These are phyloP conservation scores for Apteryx mantelli DNA, from an alignment of 2,113 vertebrate species.

Conservation along the genomic window DNA sequence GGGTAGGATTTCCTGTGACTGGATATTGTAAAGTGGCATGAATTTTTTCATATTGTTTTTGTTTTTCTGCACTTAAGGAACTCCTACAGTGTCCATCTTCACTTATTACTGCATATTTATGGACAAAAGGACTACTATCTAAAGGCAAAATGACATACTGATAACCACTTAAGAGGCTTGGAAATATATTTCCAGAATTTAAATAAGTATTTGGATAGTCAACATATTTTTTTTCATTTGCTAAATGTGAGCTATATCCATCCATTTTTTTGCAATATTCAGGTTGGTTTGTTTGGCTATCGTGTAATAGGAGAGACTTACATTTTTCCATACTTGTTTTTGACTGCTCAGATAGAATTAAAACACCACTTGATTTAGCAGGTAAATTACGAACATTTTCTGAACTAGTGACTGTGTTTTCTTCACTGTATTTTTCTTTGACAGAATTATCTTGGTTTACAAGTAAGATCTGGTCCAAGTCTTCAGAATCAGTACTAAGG, in stretches of 20 bases:
- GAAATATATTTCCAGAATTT: conserved; percentile 6
- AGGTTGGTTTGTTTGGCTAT: background rate
- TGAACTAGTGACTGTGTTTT: background rate
- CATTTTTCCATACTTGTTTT: background rate
- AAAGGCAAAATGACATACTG: background rate
- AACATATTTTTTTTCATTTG: background rate
- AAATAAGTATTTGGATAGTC: background rate
- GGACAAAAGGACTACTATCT: background rate
- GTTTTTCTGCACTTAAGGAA: background rate
- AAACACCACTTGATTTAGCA: background rate
- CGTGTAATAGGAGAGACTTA: background rate
- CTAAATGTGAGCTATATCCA: background rate
- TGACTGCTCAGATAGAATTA: background rate
- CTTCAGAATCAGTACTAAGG: conserved; percentile 62
- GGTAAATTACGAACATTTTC: background rate
- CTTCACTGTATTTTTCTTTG: background rate
- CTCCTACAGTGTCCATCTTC: background rate
- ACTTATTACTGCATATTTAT: background rate
- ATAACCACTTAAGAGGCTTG: background rate
- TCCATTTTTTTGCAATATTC: background rate
- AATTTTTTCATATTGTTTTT: background rate
- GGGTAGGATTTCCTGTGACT: background rate
- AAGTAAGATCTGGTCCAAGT: conserved; percentile 45
- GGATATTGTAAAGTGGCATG: background rate
- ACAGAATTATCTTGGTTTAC: conserved; percentile 33